Evolutionary conservation across 2,888 invertebrate species (phyloP).

Genomic region (Galerucella nymphaeae): DNA sequence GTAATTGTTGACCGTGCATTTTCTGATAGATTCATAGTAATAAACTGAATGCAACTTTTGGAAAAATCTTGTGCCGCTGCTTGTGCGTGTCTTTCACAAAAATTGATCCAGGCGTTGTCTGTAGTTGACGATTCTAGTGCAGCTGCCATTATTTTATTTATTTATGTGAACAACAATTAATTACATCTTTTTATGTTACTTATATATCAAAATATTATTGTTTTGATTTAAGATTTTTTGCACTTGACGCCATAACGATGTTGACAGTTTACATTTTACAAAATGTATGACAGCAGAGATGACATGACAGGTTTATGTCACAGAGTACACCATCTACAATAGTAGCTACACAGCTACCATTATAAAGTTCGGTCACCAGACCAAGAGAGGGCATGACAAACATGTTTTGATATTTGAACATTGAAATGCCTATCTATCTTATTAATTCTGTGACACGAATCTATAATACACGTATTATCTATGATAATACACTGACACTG

Average conservation of each 20-base stretch:
- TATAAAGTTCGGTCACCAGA: no score
- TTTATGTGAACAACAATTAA: slow-evolving; percentile 26
- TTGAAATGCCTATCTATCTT: no score
- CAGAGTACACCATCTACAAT: neutral
- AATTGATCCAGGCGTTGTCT: slow-evolving; percentile 75
- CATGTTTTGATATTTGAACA: no score
- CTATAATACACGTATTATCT: no score
- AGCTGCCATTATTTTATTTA: slow-evolving; percentile 53
- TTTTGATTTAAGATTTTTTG: slow-evolving; percentile 43
- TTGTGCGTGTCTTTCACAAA: slow-evolving; percentile 88
- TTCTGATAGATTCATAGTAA: slow-evolving; percentile 77
- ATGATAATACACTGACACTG: no score
- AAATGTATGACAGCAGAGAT: no score
- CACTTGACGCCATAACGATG: slow-evolving; percentile 44
- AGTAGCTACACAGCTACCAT: no score
- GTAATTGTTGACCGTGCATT: slow-evolving; percentile 74
- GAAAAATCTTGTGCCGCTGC: slow-evolving; percentile 89
- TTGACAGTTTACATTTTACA: slow-evolving; percentile 34
- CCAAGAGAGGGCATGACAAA: no score
- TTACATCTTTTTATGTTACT: slow-evolving; percentile 38
- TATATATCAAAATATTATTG: slow-evolving; percentile 40
- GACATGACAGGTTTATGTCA: neutral
- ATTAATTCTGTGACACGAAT: no score
- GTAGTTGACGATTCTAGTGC: slow-evolving; percentile 53
- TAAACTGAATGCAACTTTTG: slow-evolving; percentile 83